Percentiles rank a stretch among this genome's conserved stretches.
phyloP scores from a whole-genome alignment of 2,113 vertebrate species.

The Atrichornis clamosus region DNA sequence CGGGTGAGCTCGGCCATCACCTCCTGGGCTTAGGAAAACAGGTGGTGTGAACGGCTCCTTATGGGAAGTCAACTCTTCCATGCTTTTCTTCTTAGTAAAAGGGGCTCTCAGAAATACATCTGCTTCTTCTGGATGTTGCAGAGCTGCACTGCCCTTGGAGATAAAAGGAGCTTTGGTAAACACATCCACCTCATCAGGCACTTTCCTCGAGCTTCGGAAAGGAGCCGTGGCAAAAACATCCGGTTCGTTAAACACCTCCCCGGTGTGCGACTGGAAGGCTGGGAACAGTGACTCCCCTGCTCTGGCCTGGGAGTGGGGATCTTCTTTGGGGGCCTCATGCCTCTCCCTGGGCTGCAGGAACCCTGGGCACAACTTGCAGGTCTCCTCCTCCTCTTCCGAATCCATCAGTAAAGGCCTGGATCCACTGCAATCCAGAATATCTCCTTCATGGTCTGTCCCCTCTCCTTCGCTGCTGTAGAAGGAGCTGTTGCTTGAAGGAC shows the following conservation, averaged over 20 bases:
- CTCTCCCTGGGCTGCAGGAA: constrained; percentile 30
- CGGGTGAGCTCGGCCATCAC: not conserved
- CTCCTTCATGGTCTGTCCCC: constrained; percentile 73
- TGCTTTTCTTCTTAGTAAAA: constrained; percentile 86
- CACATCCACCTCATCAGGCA: constrained; percentile 78
- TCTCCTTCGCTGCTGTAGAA: constrained; percentile 95
- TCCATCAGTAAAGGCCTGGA: constrained; percentile 91
- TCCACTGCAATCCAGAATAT: constrained; percentile 85
- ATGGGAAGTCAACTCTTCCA: constrained; percentile 40
- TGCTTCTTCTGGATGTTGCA: constrained; percentile 63
- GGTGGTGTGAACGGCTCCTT: not conserved
- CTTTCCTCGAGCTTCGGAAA: constrained; percentile 72
- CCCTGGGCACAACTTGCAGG: not conserved
- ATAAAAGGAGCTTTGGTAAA: constrained; percentile 91
- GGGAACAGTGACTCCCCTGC: constrained; percentile 17
- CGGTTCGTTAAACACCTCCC: constrained; percentile 25
- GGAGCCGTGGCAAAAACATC: constrained; percentile 90
- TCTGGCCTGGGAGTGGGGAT: not conserved
- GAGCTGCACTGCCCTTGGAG: constrained; percentile 37
- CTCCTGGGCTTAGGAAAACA: not conserved
- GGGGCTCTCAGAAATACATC: constrained; percentile 94
- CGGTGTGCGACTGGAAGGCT: not conserved
- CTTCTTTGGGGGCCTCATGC: not conserved
- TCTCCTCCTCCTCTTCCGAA: constrained; percentile 89
- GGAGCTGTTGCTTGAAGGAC: constrained; percentile 80